Percentiles rank a stretch among this genome's conserved stretches.
Conservation (phyloP, 2,113 vertebrate genomes). For the Oncorhynchus clarkii region DNA sequence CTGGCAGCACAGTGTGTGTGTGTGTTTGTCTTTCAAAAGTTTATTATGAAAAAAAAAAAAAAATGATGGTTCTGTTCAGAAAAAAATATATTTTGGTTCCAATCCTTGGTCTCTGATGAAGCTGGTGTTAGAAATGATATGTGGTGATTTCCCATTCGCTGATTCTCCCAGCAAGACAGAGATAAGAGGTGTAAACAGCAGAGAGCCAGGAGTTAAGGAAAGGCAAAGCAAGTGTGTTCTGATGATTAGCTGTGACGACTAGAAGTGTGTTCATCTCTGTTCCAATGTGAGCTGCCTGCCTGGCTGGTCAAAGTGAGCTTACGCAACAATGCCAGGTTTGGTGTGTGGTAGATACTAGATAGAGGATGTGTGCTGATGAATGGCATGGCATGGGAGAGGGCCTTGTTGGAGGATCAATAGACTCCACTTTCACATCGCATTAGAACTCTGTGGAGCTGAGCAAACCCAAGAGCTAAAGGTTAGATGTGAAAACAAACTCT, state of each 20-base stretch:
- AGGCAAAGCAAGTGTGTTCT: neutral
- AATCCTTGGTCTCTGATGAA: no score
- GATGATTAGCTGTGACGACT: slow-evolving; percentile 1
- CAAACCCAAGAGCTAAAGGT: slow-evolving; percentile 17
- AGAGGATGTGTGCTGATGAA: slow-evolving; percentile 32
- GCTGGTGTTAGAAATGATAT: neutral
- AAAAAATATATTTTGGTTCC: no score
- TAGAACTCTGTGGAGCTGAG: slow-evolving; percentile 13
- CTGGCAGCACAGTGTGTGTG: no score
- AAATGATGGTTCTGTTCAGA: no score
- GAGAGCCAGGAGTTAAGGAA: neutral
- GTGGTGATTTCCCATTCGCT: neutral
- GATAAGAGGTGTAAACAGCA: no score
- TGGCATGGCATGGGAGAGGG: slow-evolving; percentile 11
- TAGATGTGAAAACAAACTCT: neutral
- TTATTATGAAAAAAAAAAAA: no score
- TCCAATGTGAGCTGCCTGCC: neutral
- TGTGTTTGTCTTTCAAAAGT: no score
- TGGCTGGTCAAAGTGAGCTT: slow-evolving; percentile 31
- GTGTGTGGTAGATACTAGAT: neutral
- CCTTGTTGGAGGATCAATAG: slow-evolving; percentile 25
- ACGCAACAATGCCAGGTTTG: slow-evolving; percentile 11
- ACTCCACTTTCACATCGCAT: slow-evolving; percentile 31
- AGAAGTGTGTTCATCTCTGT: no score
- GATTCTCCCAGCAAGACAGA: no score